Conservation (phyloP, 2,113 vertebrate genomes). For the Catharus fuscescens region DNA sequence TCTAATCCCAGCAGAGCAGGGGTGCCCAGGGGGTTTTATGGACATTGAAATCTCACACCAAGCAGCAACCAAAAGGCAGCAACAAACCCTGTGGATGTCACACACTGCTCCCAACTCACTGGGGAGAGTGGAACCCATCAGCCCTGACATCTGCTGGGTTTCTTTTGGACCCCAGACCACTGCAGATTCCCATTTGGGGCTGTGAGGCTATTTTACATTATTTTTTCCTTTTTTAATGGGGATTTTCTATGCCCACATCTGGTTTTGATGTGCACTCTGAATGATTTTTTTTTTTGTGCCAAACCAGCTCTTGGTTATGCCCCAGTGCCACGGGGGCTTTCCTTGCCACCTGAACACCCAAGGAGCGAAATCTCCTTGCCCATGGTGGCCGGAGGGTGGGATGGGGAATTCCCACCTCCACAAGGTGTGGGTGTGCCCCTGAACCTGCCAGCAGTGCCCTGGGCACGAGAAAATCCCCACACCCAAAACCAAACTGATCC, state of each 20-base stretch:
- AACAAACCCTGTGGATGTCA: not conserved
- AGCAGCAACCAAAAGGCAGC: not conserved
- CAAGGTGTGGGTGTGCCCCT: not conserved
- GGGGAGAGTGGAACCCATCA: not conserved
- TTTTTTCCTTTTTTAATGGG: rapidly evolving
- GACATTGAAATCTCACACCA: slow-evolving; percentile 17
- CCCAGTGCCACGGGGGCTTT: not conserved
- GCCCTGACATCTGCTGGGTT: not conserved
- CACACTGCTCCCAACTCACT: not conserved
- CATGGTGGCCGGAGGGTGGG: not conserved
- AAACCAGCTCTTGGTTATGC: not conserved
- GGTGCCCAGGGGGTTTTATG: slow-evolving; percentile 13
- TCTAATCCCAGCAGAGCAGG: not conserved
- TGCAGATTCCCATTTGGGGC: not conserved
- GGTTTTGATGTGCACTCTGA: not conserved
- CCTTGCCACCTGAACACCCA: not conserved
- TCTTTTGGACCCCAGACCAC: not conserved
- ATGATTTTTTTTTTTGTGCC: not conserved
- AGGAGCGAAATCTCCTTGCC: not conserved
- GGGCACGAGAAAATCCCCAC: not conserved
- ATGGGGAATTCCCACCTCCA: not conserved
- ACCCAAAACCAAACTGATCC: not conserved
- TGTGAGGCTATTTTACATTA: not conserved
- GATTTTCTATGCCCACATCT: rapidly evolving
- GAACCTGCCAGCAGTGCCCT: not conserved